Evolutionary conservation across 1,140 invertebrate genomes (phyloP), one percentile per base, ranked within the genome.

Genomic region (Zaprionus lachaisei): DNA sequence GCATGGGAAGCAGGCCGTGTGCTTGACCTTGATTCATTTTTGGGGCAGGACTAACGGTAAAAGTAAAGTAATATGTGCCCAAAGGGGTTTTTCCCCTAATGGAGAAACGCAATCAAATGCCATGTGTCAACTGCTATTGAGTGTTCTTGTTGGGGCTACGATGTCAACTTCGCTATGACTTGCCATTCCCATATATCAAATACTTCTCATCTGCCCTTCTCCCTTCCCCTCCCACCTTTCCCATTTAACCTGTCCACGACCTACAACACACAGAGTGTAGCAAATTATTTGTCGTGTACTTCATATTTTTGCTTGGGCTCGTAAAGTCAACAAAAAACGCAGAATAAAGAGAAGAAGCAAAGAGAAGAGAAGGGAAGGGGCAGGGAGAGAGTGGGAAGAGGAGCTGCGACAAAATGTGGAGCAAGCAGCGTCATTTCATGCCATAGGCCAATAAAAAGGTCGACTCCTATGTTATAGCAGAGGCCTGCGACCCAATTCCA

Each of bases 371-470:
- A n/a, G 15, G 47, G n/a, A 4, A 4, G 9, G 31, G 31, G 31
- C 9, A 9, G 22, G 20, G 38, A 5, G 37, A 14, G 38, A 41
- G 37, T 4, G 44, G 5, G 17, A 5, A n/a, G 47, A n/a, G 47
- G 47, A 22, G 11, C 20, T 22, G 47, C 47, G 47, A 11, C 47
- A 56, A 64, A 60, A 75, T 47, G 44, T 75, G 54, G 62, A 72
- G 54, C 79, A 81, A 72, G 68, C 74, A 74, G 69, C 68, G 73
- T 61, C 71, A 80, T 82, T 89, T 83, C 84, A 90, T 89, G 84
- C 81, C 68, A 79, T 38, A 44, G 75, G 75, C 85, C 77, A 90
- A 90, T 90, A 89, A 89, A 89, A 89, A 75, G 87, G 78, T 54
- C 68, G 69, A 72, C 70, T 72, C 55, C 11, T 65, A 9, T 67